A percentile compares a stretch with the other conserved stretches of the same genome.
Evolutionary conservation across 2,797 vertebrate genomes (phyloP).

Genomic region (Triplophysa yarkandensis): DNA sequence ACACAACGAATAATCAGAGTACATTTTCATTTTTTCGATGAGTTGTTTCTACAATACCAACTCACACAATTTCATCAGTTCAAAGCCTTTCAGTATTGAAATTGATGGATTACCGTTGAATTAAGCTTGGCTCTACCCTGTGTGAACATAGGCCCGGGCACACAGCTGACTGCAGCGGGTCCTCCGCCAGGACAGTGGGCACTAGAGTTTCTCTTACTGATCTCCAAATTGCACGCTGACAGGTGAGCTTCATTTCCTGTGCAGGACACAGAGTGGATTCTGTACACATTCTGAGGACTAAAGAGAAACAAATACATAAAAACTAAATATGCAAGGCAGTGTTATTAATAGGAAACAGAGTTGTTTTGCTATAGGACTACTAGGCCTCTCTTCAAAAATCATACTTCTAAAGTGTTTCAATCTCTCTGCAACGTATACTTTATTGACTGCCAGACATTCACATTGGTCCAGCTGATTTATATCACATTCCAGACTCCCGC

Average conservation of each 20-base stretch:
- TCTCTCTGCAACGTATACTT: not conserved
- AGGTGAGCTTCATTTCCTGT: constrained; percentile 87
- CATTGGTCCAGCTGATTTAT: not conserved
- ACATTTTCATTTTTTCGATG: no score
- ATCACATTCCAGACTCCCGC: not conserved
- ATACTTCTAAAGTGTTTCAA: no score
- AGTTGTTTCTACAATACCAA: no score
- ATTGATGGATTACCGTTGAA: constrained; percentile 63
- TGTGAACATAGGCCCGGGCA: constrained; percentile 80
- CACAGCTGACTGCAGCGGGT: constrained; percentile 86
- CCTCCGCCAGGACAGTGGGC: constrained; percentile 75
- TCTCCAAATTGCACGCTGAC: constrained; percentile 86
- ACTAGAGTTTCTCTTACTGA: constrained; percentile 81
- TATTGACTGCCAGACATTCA: not conserved
- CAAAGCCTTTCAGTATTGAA: not conserved
- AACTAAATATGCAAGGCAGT: not conserved
- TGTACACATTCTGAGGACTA: constrained; percentile 75
- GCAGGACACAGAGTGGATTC: constrained; percentile 86
- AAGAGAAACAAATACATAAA: constrained; percentile 17
- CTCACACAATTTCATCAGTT: not conserved
- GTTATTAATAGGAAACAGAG: no score
- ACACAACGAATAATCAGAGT: no score
- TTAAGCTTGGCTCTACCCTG: constrained; percentile 72
- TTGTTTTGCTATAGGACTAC: no score
- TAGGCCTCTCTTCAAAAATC: no score